Conservation (phyloP, 1,140 invertebrate species). For the Bradynema listronoti region DNA sequence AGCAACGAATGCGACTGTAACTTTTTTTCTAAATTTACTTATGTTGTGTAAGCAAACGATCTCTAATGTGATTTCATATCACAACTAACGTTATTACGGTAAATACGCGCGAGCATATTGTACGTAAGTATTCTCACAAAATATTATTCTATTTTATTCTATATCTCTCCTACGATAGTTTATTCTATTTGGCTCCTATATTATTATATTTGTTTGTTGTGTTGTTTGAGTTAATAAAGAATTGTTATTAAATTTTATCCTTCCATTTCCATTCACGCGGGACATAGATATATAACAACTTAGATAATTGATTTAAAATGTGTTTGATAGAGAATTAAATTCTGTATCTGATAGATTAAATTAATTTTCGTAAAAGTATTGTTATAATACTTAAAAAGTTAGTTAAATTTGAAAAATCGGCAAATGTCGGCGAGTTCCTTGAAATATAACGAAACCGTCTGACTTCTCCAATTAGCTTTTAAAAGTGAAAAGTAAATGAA, state of each 20-base stretch:
- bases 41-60: background rate
- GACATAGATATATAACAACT: too few species aligned
- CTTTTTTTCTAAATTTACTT: background rate
- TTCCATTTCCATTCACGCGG: too few species aligned
- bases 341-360: background rate
- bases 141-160: too few species aligned
- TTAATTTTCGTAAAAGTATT: background rate
- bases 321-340: background rate
- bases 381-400: background rate
- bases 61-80: background rate
- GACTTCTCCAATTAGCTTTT: background rate
- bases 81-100: background rate
- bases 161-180: too few species aligned
- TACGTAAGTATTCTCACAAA: too few species aligned
- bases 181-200: too few species aligned
- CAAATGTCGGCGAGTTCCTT: background rate
- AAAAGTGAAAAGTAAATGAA: slow-evolving; percentile 4
- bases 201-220: too few species aligned
- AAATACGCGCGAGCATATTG: too few species aligned
- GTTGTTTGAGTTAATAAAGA: too few species aligned
- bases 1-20: background rate
- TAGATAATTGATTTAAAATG: background rate
- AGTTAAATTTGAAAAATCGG: background rate
- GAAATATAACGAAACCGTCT: background rate
- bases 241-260: too few species aligned